Percentiles rank a stretch among this genome's conserved stretches.
Conservation (phyloP, 2,113 vertebrate species). For the Octodon degus region DNA sequence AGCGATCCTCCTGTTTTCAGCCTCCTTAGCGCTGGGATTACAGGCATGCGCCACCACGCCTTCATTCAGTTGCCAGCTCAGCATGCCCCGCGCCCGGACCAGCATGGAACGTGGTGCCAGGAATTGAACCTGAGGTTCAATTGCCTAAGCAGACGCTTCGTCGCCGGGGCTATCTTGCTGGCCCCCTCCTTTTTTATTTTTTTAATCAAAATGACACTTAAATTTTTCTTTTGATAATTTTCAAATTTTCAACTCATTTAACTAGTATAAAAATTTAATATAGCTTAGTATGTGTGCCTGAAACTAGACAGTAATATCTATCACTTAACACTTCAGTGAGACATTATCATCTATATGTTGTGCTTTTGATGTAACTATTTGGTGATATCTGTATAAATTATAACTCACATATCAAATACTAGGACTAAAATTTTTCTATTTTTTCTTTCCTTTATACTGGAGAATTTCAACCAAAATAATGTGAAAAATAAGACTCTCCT, state of each 20-base stretch:
- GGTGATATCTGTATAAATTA: neutral
- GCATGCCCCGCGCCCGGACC: no score
- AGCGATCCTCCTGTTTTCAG: no score
- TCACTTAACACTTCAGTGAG: neutral
- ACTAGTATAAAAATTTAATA: slow-evolving; percentile 50
- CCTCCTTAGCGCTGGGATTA: no score
- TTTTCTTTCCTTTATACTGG: neutral
- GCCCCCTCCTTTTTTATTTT: neutral
- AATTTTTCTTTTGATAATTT: slow-evolving; percentile 34
- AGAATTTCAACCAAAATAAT: neutral
- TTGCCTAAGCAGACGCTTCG: no score
- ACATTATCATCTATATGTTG: neutral
- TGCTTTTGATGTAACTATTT: neutral
- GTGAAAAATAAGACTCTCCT: neutral
- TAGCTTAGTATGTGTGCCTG: neutral
- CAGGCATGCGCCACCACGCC: no score
- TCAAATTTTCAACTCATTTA: slow-evolving; percentile 45
- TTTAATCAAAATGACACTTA: slow-evolving; percentile 53
- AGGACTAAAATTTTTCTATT: neutral
- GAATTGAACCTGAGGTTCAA: no score
- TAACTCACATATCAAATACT: neutral
- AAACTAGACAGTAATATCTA: neutral
- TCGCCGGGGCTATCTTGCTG: no score
- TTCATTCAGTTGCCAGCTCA: no score
- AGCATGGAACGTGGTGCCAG: no score